Evolutionary conservation across 2,113 vertebrate genomes (phyloP).

Genomic region (Sylvietta virens): DNA sequence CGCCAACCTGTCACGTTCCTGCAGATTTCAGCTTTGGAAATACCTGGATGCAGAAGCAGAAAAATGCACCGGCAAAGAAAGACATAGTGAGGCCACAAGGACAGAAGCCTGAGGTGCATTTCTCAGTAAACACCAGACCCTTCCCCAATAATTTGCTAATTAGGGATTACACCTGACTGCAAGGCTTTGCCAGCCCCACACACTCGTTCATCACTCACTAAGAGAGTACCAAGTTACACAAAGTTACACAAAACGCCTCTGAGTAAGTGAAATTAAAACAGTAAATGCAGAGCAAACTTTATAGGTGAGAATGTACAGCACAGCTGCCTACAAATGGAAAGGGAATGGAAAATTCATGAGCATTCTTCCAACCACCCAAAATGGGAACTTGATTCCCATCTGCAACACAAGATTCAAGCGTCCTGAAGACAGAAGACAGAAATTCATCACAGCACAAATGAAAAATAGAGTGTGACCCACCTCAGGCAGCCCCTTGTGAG

Average conservation of each 20-base stretch:
- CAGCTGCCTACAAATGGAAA: neutral
- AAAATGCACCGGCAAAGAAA: rapidly evolving
- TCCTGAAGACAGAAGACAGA: neutral
- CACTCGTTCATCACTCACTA: rapidly evolving
- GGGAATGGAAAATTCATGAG: neutral
- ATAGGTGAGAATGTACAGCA: rapidly evolving
- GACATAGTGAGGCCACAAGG: neutral
- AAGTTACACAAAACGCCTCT: rapidly evolving
- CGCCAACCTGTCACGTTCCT: rapidly evolving
- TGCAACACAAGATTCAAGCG: too few species aligned
- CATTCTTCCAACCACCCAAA: rapidly evolving
- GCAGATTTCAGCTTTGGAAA: neutral
- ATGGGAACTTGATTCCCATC: rapidly evolving
- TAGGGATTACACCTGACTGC: neutral
- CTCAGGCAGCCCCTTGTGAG: slow-evolving; percentile 3
- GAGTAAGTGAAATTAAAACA: rapidly evolving
- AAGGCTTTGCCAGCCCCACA: neutral
- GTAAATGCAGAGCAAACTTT: neutral
- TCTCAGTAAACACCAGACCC: neutral
- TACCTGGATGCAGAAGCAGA: rapidly evolving
- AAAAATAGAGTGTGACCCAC: neutral
- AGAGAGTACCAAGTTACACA: neutral
- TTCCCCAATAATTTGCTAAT: rapidly evolving
- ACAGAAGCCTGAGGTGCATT: neutral
- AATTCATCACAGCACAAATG: neutral